These are phyloP conservation scores for Mythimna lalbum DNA, from an alignment of 2,888 invertebrate genomes.

Conservation along the genomic window DNA sequence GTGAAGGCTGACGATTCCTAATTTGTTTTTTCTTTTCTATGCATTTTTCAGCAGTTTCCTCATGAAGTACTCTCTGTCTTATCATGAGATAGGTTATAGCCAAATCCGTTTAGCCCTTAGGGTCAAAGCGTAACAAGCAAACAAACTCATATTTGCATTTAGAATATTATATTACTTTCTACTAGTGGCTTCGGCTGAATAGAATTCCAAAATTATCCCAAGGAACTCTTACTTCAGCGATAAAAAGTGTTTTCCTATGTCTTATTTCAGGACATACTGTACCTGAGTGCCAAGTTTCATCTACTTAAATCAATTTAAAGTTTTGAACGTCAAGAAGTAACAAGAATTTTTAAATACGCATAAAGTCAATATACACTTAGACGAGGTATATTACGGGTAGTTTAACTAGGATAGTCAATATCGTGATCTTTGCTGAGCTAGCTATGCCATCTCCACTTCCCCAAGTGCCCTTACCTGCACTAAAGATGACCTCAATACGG, in stretches of 20 bases:
- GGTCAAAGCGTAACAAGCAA: background rate
- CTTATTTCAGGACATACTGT: no score
- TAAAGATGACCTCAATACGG: slow-evolving; percentile 42
- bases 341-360: no score
- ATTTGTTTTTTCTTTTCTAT: background rate
- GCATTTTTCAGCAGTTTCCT: background rate
- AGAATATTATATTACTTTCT: no score
- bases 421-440: slow-evolving; percentile 6
- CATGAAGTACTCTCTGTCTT: background rate
- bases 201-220: no score
- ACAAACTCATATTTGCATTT: no score
- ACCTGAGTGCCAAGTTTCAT: no score
- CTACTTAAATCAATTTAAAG: no score
- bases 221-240: no score
- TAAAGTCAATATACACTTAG: no score
- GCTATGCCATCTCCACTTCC: slow-evolving; percentile 8
- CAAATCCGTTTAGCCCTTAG: background rate
- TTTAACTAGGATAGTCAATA: background rate
- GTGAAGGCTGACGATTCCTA: background rate
- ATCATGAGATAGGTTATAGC: background rate
- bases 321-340: no score
- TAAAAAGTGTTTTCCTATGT: no score
- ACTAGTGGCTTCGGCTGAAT: no score
- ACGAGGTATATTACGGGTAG: background rate
- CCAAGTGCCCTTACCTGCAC: slow-evolving; percentile 36